Evolutionary conservation across 2,888 invertebrate species (phyloP).

Genomic region (Drosophila phalerata): DNA sequence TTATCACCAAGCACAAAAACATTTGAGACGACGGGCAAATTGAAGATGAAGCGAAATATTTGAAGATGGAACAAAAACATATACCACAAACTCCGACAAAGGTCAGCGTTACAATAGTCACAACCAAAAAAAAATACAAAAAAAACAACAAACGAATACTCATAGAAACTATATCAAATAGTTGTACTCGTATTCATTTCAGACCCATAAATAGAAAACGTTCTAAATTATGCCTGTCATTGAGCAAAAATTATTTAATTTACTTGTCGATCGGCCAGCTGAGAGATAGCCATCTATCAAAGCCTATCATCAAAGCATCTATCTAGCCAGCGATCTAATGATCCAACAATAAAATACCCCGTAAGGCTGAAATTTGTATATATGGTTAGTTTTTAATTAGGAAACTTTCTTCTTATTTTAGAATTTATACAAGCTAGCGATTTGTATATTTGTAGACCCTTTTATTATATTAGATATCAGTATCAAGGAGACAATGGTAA

Average conservation of each 20-base stretch:
- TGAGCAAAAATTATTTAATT: slow-evolving; percentile 65
- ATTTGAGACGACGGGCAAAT: slow-evolving; percentile 23
- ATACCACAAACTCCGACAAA: slow-evolving; percentile 30
- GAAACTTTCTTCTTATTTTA: background rate
- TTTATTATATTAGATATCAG: background rate
- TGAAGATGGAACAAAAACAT: slow-evolving; percentile 40
- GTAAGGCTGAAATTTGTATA: background rate
- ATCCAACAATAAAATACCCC: background rate
- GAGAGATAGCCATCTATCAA: slow-evolving; percentile 29
- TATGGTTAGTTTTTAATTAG: background rate
- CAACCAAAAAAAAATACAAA: background rate
- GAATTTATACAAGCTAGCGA: background rate
- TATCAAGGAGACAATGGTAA: no score
- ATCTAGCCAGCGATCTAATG: background rate
- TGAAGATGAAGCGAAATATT: slow-evolving; percentile 27
- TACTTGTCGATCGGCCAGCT: slow-evolving; percentile 29
- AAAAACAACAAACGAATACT: background rate
- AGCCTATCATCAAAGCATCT: slow-evolving; percentile 12
- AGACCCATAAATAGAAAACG: slow-evolving; percentile 58
- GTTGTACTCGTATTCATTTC: slow-evolving; percentile 12
- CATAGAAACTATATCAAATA: slow-evolving; percentile 20
- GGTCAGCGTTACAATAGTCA: slow-evolving; percentile 34
- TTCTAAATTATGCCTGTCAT: slow-evolving; percentile 64
- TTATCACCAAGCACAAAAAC: slow-evolving; percentile 62
- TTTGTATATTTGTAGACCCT: background rate